Conservation (phyloP, 92 coral and sea anemone species). For the Palythoa heliodiscus region DNA sequence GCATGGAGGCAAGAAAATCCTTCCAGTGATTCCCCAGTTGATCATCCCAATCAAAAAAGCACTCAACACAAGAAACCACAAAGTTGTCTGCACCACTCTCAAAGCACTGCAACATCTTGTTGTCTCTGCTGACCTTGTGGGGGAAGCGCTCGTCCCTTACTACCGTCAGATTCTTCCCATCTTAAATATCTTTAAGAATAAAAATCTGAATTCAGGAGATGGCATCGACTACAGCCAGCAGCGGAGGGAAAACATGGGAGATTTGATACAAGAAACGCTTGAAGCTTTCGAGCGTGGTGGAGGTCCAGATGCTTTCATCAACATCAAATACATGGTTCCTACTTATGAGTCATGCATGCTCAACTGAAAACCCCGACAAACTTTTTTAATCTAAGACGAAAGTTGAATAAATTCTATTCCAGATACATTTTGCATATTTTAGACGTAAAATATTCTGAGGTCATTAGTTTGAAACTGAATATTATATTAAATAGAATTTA, state of each 20-base stretch:
- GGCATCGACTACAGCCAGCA: conserved; percentile 99
- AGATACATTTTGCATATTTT: conserved; percentile 22
- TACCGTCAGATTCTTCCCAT: conserved; percentile 98
- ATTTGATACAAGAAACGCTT: conserved; percentile 94
- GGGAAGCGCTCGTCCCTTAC: conserved; percentile 97
- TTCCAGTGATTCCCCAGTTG: conserved; percentile 95
- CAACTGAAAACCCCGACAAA: conserved; percentile 56
- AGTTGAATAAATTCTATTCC: not conserved
- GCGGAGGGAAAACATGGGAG: conserved; percentile 94
- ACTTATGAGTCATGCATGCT: conserved; percentile 97
- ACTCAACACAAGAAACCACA: conserved; percentile 79
- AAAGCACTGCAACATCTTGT: conserved; percentile 94
- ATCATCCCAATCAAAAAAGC: conserved; percentile 96
- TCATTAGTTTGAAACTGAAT: not conserved
- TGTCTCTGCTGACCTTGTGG: conserved; percentile 83
- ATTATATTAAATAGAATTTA: not conserved
- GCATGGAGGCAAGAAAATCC: conserved; percentile 94
- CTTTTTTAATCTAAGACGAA: not conserved
- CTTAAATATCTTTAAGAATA: conserved; percentile 90
- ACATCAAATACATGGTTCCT: conserved; percentile 99
- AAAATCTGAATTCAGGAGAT: conserved; percentile 95
- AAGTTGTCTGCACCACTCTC: conserved; percentile 90
- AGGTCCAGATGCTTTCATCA: conserved; percentile 97
- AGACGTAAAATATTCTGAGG: not conserved
- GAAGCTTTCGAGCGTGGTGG: conserved; percentile 92